Conservation (phyloP, 2,888 invertebrate species). For the Ecliptopera silaceata region DNA sequence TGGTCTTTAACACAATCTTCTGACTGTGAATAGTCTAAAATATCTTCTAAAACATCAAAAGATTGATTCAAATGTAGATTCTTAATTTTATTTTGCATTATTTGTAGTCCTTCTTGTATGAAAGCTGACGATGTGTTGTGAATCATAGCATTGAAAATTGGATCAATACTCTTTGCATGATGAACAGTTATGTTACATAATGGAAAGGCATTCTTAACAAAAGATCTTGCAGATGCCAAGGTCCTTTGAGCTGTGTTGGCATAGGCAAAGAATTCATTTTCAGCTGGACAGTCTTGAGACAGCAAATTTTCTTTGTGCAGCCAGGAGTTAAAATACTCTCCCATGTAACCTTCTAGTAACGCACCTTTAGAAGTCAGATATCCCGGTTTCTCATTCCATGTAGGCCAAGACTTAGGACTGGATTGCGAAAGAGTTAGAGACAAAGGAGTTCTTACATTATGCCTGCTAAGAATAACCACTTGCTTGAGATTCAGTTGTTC, state of each 20-base stretch:
- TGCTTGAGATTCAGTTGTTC: slow-evolving; percentile 43
- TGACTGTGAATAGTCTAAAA: slow-evolving; percentile 66
- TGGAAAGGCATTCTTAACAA: slow-evolving; percentile 61
- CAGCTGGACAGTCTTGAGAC: slow-evolving; percentile 48
- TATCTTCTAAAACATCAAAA: slow-evolving; percentile 51
- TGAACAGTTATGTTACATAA: slow-evolving; percentile 62
- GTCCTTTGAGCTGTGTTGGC: slow-evolving; percentile 67
- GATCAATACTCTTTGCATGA: slow-evolving; percentile 50
- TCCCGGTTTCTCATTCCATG: slow-evolving; percentile 59
- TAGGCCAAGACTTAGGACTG: slow-evolving; percentile 61
- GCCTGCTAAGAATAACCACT: slow-evolving; percentile 64
- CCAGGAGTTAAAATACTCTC: slow-evolving; percentile 55
- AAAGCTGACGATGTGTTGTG: slow-evolving; percentile 60
- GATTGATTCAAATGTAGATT: slow-evolving; percentile 52
- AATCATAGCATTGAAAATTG: slow-evolving; percentile 62
- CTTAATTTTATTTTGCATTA: slow-evolving; percentile 56
- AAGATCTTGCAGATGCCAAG: slow-evolving; percentile 61
- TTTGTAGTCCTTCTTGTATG: slow-evolving; percentile 46
- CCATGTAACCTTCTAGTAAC: slow-evolving; percentile 64
- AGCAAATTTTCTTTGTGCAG: slow-evolving; percentile 51
- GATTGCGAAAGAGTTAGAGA: slow-evolving; percentile 52
- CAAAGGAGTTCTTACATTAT: slow-evolving; percentile 65
- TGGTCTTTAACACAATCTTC: slow-evolving; percentile 51
- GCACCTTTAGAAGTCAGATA: slow-evolving; percentile 62
- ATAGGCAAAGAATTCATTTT: slow-evolving; percentile 62